Conservation (phyloP, 2,113 vertebrate species). For the Trinectes maculatus region DNA sequence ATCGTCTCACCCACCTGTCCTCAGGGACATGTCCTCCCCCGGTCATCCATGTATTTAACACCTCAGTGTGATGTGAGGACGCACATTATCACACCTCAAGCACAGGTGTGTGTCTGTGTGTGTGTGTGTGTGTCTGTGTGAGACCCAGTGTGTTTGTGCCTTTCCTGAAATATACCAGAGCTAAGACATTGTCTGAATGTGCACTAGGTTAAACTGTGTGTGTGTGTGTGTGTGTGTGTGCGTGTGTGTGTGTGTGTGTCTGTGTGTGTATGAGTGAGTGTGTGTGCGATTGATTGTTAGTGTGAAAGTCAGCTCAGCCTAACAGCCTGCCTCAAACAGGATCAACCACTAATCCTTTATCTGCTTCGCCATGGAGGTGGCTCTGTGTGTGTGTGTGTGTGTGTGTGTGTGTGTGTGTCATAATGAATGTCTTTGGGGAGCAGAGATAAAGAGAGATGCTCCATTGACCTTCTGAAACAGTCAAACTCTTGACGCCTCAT, state of each 20-base stretch:
- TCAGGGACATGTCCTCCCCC: too few species aligned
- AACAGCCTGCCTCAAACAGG: conserved; percentile 75
- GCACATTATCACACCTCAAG: too few species aligned
- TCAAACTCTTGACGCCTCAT: conserved; percentile 2
- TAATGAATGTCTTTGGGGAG: conserved; percentile 71
- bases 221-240: background rate
- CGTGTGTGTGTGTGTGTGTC: conserved; percentile 10
- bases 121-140: conserved; percentile 11
- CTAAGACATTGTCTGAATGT: conserved; percentile 10
- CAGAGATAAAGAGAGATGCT: conserved; percentile 26
- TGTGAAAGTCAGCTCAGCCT: conserved; percentile 74
- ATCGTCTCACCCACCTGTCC: too few species aligned
- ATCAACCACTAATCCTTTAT: conserved; percentile 79
- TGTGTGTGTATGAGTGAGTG: conserved; percentile 22
- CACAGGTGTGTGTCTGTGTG: background rate
- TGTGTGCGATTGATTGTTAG: conserved; percentile 18
- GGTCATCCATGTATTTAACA: too few species aligned
- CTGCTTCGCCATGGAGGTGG: conserved; percentile 72
- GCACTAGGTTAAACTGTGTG: background rate
- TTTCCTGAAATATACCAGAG: background rate
- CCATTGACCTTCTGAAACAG: conserved; percentile 38
- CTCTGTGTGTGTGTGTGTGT: conserved; percentile 29
- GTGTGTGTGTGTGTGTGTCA: conserved; percentile 41
- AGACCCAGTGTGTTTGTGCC: background rate
- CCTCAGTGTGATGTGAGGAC: too few species aligned